These are phyloP conservation scores for Hydrolagus affinis DNA, from an alignment of 2,113 vertebrate species.

Conservation along the genomic window DNA sequence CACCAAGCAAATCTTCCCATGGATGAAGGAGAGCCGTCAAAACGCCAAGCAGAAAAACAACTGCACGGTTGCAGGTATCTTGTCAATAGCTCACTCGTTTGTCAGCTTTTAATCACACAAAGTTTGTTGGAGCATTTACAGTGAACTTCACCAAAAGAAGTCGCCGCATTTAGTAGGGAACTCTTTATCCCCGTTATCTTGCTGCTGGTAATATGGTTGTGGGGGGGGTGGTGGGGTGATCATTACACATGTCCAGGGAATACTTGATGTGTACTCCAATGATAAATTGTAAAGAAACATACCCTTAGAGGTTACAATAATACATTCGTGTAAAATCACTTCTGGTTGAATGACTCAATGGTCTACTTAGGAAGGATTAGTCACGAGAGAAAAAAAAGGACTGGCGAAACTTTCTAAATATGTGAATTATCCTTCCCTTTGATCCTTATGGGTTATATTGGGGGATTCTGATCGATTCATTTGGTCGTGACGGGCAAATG, in stretches of 20 bases:
- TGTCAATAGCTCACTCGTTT: not conserved
- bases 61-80: conserved; percentile 80
- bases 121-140: not conserved
- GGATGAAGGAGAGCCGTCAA: conserved; percentile 95
- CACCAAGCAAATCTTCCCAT: conserved; percentile 95
- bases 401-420: not conserved
- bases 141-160: not conserved
- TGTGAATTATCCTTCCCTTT: not conserved
- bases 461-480: not conserved
- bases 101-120: not conserved
- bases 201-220: no score
- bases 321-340: not conserved
- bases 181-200: no score
- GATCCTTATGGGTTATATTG: no score
- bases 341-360: not conserved
- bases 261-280: not conserved
- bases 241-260: not conserved
- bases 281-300: not conserved
- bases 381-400: not conserved
- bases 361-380: not conserved
- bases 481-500: not conserved
- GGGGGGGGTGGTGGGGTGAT: not conserved
- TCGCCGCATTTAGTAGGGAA: no score
- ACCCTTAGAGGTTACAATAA: not conserved
- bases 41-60: conserved; percentile 89